Evolutionary conservation across 2,888 invertebrate species (phyloP), one percentile per base, ranked within the genome.

Genomic region (Cactoblastis cactorum): DNA sequence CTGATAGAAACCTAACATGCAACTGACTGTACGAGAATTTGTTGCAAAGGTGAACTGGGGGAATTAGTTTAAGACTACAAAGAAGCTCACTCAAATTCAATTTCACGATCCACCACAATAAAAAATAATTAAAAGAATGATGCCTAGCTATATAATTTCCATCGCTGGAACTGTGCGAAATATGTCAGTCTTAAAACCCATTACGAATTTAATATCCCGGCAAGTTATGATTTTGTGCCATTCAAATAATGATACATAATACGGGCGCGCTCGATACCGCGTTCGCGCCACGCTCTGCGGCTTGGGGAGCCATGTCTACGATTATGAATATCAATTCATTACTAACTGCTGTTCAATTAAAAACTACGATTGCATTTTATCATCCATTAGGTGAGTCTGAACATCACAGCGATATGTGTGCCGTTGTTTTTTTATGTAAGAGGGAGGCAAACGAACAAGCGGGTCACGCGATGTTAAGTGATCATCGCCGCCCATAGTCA

Each of bases 191-290:
- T 74, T 71, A 75, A 80, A 81, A 76, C 68, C 76, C 78, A 83
- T 81, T 80, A 76, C 74, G 71, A 79, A 78, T 80, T 80, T 81
- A 77, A 81, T 81, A 79, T 74, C 73, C 65, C 62, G 56, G 65
- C 69, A 71, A 77, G 77, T 77, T 82, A 80, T 78, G 77, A 80
- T 80, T 80, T 84, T 82, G 80, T 84, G 78, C 83, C 81, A 85
- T 87, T 86, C 77, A 71, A 75, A 77, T 86, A 87, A 87, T 87
- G 83, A 84, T 71, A 79, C 80, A 75, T 86, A 87, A 88, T 87
- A 79, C 77, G 74, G 74, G 80, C 59, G 72, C 70, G 69, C 68
- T 76, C 73, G 75, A 78, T 76, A 73, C 64, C 62, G 69, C 70
- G 71, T 71, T 61, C 62, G 58, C 59, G 58, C 54, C 55, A 52